Base-by-base conservation (phyloP, 2,113 vertebrate species). In the Pelobates fuscus region DNA sequence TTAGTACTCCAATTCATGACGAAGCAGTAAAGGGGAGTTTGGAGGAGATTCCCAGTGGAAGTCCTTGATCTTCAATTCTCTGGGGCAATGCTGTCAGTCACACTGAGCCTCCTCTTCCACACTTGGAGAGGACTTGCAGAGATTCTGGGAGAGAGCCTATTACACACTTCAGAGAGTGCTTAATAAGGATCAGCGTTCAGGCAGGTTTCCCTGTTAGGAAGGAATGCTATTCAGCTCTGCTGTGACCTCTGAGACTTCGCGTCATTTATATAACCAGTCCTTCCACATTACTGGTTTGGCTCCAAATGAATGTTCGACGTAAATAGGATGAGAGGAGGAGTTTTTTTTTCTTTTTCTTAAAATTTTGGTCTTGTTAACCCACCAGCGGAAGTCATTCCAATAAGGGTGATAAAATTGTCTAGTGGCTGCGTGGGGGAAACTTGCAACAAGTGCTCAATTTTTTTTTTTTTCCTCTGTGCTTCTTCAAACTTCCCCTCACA, bases 211-310 rank as follows among this genome's bases (percentile, higher is more conserved):
- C 72, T 60, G 63, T 75, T 30, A 67, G 32, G 3, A 12, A 49
- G 55, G 65, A 77, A 77, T 77, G 73, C 20, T 75, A 27, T 25
- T 46, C 63, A 58, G 62, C 62, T 66, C 23, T 66, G 24, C 37
- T 59, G 37, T 76, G 64, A 77, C 73, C 73, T 67, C 65, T 77
- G 64, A 77, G 72, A 52, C 55, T 26, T 29, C 32, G 6, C 8
- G 72, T 77, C 73, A 77, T 77, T 68, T 77, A 77, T 77, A 77
- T 61, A 77, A 77, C 73, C 73, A 77, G 65, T 37, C 73, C 55
- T 60, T 55, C 73, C 57, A 76, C 32, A 58, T 75, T 41, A 73
- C 61, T 74, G 70, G 61, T 20, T 75, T 75, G 62, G 72, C 72
- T 67, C 23, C 27, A 46, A 17, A 8, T 67, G 18, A 30, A 46